phyloP scores from a whole-genome alignment of 2,888 invertebrate species.

The Tinea pellionella region DNA sequence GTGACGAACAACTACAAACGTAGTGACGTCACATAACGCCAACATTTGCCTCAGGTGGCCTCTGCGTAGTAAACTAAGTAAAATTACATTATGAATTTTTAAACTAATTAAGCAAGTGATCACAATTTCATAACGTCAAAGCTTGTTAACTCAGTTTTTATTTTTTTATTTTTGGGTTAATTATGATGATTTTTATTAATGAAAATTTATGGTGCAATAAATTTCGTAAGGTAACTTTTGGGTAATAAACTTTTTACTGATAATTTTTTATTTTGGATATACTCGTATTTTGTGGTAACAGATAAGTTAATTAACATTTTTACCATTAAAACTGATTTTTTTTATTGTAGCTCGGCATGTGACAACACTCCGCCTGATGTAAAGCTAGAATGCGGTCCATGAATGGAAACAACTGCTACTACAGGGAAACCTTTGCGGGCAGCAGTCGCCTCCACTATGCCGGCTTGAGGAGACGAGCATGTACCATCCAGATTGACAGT shows the following conservation, averaged over 20 bases:
- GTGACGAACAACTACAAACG: neutral
- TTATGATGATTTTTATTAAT: neutral
- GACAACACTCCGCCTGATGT: too few species aligned
- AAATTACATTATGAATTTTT: constrained; percentile 24
- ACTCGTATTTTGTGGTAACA: too few species aligned
- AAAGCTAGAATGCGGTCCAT: too few species aligned
- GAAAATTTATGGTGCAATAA: neutral
- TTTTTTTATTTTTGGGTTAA: neutral
- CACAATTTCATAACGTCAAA: neutral
- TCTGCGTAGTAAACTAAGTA: neutral
- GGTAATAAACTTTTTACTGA: neutral
- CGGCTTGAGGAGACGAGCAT: too few species aligned
- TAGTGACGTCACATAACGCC: neutral
- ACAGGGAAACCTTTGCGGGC: too few species aligned
- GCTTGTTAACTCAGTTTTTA: neutral
- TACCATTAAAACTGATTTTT: too few species aligned
- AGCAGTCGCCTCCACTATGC: too few species aligned
- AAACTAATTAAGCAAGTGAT: constrained; percentile 17
- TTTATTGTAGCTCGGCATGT: too few species aligned
- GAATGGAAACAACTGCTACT: too few species aligned
- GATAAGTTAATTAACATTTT: too few species aligned
- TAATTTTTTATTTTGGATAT: too few species aligned
- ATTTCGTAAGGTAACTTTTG: neutral
- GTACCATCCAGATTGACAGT: too few species aligned
- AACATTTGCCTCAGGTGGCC: constrained; percentile 1